Conservation (phyloP, 2,797 vertebrate species). For the Lithobates pipiens region DNA sequence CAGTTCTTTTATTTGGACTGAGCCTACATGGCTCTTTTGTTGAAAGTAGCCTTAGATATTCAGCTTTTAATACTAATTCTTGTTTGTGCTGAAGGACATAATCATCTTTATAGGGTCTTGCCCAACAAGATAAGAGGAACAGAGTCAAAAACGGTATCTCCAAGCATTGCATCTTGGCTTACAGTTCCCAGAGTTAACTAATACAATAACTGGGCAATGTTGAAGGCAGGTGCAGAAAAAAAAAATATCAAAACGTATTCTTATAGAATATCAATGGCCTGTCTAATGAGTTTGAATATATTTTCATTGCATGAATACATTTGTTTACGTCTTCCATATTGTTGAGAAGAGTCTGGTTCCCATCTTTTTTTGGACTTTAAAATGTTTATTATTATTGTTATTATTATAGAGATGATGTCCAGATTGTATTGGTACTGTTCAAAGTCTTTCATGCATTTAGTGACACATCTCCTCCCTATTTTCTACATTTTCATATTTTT, state of each 20-base stretch:
- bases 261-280: background rate
- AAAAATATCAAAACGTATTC: background rate
- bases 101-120: constrained; percentile 40
- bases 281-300: background rate
- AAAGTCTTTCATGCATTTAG: background rate
- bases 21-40: constrained; percentile 80
- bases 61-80: constrained; percentile 67
- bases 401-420: background rate
- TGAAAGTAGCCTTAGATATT: constrained; percentile 42
- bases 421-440: background rate
- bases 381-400: background rate
- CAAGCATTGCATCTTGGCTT: constrained; percentile 50
- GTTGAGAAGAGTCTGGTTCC: background rate
- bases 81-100: constrained; percentile 31
- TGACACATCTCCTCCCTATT: background rate
- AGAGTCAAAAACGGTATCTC: constrained; percentile 35
- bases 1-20: constrained; percentile 70
- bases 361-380: background rate
- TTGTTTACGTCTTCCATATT: constrained; percentile 16
- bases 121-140: constrained; percentile 50
- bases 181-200: background rate
- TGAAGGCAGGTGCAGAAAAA: background rate
- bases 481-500: constrained; percentile 13
- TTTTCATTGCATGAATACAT: constrained; percentile 27
- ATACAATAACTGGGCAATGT: background rate